Evolutionary conservation across 2,888 invertebrate genomes (phyloP).

Genomic region (Caenorhabditis wallacei): DNA sequence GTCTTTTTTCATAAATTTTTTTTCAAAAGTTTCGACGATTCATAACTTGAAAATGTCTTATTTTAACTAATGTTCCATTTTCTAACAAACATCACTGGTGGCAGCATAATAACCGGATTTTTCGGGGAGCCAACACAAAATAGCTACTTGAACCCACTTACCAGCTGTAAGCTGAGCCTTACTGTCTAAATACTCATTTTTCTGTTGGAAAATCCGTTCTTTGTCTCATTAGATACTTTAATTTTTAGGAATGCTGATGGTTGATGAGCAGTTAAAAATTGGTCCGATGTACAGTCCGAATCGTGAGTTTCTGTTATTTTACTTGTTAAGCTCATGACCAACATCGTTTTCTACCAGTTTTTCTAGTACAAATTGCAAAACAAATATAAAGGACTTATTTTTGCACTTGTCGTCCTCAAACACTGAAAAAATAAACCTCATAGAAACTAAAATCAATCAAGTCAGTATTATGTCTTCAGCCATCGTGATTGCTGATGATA

Average conservation of each 20-base stretch:
- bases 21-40: neutral
- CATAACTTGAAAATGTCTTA: conserved; percentile 6
- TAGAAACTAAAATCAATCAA: conserved; percentile 37
- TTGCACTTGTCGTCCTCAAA: conserved; percentile 42
- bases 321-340: conserved; percentile 3
- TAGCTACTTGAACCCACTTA: conserved; percentile 42
- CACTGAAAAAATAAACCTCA: conserved; percentile 1
- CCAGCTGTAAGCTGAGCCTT: conserved; percentile 28
- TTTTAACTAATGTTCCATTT: neutral
- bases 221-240: conserved; percentile 7
- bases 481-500: conserved; percentile 60
- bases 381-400: conserved; percentile 55
- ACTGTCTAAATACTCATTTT: conserved; percentile 24
- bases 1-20: conserved; percentile 4
- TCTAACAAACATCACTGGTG: neutral
- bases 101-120: conserved; percentile 35
- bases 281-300: conserved; percentile 50
- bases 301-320: conserved; percentile 29
- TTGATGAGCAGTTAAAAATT: conserved; percentile 64
- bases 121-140: conserved; percentile 25
- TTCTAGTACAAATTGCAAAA: neutral
- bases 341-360: conserved; percentile 3
- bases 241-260: conserved; percentile 53
- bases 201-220: neutral
- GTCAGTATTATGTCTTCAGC: conserved; percentile 47